Evolutionary conservation across 2,113 vertebrate species (phyloP).

Genomic region (Eudyptes chrysolophus): DNA sequence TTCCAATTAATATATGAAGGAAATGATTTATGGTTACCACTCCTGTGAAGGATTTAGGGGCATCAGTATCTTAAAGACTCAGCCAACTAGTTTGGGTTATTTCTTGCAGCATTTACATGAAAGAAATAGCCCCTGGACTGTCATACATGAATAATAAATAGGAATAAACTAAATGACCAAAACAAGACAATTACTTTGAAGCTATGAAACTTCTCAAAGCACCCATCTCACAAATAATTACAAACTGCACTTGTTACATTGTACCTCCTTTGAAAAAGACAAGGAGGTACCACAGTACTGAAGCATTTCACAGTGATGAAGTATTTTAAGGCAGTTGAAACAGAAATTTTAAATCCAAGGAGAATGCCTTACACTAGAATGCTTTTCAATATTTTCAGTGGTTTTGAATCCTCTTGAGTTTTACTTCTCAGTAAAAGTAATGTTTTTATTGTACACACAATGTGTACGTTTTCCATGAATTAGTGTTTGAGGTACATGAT

Average conservation of each 20-base stretch:
- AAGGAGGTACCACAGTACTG: neutral
- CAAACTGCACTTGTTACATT: neutral
- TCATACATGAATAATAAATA: neutral
- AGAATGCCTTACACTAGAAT: neutral
- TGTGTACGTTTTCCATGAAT: neutral
- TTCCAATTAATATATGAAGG: neutral
- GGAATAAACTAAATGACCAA: neutral
- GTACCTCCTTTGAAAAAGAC: neutral
- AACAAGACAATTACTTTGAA: neutral
- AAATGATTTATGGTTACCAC: neutral
- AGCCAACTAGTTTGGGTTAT: neutral
- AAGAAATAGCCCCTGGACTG: neutral
- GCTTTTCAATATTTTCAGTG: neutral
- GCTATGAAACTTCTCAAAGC: neutral
- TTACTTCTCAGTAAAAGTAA: neutral
- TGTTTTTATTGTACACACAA: fast-evolving
- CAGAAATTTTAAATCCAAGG: neutral
- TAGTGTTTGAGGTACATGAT: neutral
- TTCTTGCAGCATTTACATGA: neutral
- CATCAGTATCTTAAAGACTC: neutral
- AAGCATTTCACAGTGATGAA: neutral
- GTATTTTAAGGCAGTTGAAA: neutral
- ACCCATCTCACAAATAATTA: neutral
- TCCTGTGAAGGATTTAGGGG: neutral
- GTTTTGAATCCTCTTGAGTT: neutral